phyloP scores from a whole-genome alignment of 1,140 invertebrate species.

The Caerostris extrusa region DNA sequence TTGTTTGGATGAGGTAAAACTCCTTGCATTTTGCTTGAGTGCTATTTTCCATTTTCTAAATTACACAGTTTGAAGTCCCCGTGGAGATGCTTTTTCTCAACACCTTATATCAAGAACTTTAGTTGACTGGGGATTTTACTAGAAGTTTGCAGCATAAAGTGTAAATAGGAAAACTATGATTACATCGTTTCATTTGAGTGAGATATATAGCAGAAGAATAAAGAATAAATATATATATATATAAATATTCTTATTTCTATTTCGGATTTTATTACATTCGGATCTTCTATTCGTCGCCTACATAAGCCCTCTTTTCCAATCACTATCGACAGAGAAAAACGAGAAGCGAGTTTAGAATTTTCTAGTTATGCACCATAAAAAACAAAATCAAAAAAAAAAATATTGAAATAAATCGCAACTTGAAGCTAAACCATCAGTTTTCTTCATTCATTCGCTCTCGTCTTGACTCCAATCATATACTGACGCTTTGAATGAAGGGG shows the following conservation, averaged over 20 bases:
- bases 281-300: constrained; percentile 54
- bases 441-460: constrained; percentile 2
- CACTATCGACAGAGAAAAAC: constrained; percentile 61
- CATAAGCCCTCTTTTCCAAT: constrained; percentile 66
- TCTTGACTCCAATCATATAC: constrained; percentile 59
- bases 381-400: constrained; percentile 21
- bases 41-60: constrained; percentile 21
- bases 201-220: not conserved
- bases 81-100: not conserved
- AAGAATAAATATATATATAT: not conserved
- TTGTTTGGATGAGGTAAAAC: too few species aligned
- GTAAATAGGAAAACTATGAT: constrained; percentile 53
- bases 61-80: not conserved
- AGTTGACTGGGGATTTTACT: constrained; percentile 30
- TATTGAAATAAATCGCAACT: constrained; percentile 66
- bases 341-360: constrained; percentile 67
- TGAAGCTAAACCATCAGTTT: constrained; percentile 53
- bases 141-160: not conserved
- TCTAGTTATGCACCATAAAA: not conserved
- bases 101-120: not conserved
- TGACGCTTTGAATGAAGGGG: constrained; percentile 40
- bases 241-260: constrained; percentile 62
- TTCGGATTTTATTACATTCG: constrained; percentile 73
- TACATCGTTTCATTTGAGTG: constrained; percentile 51
- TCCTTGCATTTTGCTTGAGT: not conserved